These are phyloP conservation scores for Sminthurides aquaticus DNA, from an alignment of 2,888 invertebrate species.

Conservation along the genomic window DNA sequence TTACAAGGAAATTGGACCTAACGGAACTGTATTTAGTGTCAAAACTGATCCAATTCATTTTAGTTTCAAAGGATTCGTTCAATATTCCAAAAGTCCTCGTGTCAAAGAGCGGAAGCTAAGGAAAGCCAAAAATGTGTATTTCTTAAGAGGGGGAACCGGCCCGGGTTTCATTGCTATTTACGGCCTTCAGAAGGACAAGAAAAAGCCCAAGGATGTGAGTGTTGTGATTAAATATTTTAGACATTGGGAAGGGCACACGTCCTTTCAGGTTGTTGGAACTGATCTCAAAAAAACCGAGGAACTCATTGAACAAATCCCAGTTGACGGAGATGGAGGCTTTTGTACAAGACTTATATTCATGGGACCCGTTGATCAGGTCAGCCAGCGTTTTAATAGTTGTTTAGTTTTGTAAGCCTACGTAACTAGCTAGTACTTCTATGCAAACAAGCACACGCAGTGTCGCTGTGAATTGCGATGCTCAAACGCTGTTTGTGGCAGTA, in stretches of 20 bases:
- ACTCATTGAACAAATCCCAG: constrained; percentile 30
- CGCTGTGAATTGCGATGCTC: no score
- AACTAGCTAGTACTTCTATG: no score
- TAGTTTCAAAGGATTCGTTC: background rate
- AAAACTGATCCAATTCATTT: background rate
- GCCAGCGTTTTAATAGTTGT: background rate
- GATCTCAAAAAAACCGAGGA: constrained; percentile 32
- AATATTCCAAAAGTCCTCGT: background rate
- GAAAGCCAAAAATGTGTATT: background rate
- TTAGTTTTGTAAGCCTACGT: background rate
- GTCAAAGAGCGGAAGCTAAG: background rate
- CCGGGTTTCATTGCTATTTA: background rate
- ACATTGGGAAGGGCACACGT: constrained; percentile 28
- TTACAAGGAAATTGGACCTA: background rate
- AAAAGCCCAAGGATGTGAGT: constrained; percentile 25
- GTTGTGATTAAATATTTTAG: constrained; percentile 38
- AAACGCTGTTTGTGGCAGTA: constrained; percentile 10
- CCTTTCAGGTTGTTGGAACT: constrained; percentile 27
- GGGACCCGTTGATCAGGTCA: constrained; percentile 37
- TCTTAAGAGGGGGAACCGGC: background rate
- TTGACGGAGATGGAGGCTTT: constrained; percentile 35
- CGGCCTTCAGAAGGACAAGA: background rate
- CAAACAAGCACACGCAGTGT: no score
- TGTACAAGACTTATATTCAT: constrained; percentile 34
- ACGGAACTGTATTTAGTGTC: background rate